Evolutionary conservation across 2,797 vertebrate genomes (phyloP).

Genomic region (Cossypha niveicapilla): DNA sequence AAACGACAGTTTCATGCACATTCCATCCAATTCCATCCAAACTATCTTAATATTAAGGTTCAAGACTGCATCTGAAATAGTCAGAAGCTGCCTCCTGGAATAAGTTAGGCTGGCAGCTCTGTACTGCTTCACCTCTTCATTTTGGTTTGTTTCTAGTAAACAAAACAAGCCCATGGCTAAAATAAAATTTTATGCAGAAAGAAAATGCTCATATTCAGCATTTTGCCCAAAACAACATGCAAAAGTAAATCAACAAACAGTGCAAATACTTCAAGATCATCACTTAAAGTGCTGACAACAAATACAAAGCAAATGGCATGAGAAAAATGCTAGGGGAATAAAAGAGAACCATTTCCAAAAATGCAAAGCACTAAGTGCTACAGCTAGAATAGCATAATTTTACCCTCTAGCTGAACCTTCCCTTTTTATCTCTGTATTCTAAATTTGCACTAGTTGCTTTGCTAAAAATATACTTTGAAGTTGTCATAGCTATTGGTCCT

Average conservation of each 20-base stretch:
- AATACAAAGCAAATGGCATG: background rate
- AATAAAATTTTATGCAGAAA: conserved; percentile 9
- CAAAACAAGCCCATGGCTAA: conserved; percentile 25
- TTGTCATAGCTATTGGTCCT: conserved; percentile 51
- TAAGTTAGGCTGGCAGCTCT: background rate
- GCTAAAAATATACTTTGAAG: conserved; percentile 53
- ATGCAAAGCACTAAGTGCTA: background rate
- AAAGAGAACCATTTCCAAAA: background rate
- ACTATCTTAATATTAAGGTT: background rate
- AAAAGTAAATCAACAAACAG: conserved; percentile 34
- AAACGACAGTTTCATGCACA: background rate
- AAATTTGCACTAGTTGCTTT: conserved; percentile 47
- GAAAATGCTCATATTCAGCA: conserved; percentile 24
- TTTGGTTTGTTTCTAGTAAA: conserved; percentile 36
- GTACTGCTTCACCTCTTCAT: background rate
- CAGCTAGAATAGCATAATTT: conserved; percentile 11
- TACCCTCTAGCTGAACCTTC: conserved; percentile 45
- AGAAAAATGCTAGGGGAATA: background rate
- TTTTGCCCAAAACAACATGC: conserved; percentile 51
- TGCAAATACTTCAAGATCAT: conserved; percentile 22
- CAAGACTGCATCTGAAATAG: background rate
- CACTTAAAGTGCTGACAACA: background rate
- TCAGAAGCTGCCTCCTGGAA: background rate
- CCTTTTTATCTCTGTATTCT: conserved; percentile 45
- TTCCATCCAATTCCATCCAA: background rate